Conservation (phyloP, 35 echinoderm and acorn worm genomes). For the Nesometra sesokonis region DNA sequence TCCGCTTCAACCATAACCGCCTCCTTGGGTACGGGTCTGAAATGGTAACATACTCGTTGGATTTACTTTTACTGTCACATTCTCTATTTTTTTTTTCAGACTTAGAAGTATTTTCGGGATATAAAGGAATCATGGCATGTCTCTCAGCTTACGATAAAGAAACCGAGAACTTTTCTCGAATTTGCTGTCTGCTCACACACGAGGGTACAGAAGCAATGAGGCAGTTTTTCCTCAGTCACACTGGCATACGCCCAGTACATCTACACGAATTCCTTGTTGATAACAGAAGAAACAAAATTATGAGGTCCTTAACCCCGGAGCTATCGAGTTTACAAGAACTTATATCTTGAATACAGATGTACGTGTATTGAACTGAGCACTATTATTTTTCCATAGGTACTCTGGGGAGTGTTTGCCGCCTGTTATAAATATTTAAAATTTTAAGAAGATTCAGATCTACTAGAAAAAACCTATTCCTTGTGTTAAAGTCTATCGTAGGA, state of each 20-base stretch:
- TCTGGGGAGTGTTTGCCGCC: not conserved
- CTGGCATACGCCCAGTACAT: not conserved
- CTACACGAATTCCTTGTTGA: not conserved
- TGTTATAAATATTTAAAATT: not conserved
- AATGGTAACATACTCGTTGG: too few species aligned
- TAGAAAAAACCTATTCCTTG: not conserved
- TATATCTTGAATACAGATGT: too few species aligned
- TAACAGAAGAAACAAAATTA: not conserved
- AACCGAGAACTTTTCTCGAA: not conserved
- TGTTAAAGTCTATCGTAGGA: too few species aligned
- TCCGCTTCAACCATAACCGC: too few species aligned
- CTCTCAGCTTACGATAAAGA: not conserved
- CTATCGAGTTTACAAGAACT: too few species aligned
- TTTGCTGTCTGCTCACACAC: not conserved
- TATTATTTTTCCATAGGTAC: too few species aligned
- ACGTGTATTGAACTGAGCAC: too few species aligned
- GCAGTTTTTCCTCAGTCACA: not conserved
- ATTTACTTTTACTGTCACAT: too few species aligned
- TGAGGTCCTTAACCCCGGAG: too few species aligned
- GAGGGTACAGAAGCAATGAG: not conserved
- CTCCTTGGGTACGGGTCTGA: too few species aligned
- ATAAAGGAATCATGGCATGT: not conserved
- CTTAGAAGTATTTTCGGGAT: too few species aligned
- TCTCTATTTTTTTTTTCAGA: too few species aligned
- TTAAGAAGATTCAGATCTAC: not conserved